Percentiles rank a stretch among this genome's conserved stretches.
These are phyloP conservation scores for Myioborus miniatus DNA, from an alignment of 2,797 vertebrate species.

Conservation along the genomic window DNA sequence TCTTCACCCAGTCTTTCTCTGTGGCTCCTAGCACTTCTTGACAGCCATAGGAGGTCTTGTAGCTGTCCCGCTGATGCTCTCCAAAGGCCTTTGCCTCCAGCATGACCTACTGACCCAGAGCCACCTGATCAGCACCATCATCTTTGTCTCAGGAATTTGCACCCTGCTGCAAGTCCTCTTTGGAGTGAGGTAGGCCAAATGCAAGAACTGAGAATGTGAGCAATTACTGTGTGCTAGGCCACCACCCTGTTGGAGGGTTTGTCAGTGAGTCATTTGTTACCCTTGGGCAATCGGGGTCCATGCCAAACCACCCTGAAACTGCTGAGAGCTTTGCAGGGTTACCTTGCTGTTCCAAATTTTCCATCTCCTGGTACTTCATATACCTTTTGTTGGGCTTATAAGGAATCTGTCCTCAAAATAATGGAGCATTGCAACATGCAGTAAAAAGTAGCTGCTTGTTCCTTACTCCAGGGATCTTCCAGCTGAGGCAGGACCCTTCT, in stretches of 20 bases:
- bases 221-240: background rate
- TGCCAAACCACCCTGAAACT: background rate
- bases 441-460: background rate
- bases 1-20: background rate
- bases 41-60: conserved; percentile 93
- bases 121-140: conserved; percentile 95
- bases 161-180: conserved; percentile 92
- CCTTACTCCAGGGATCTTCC: background rate
- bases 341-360: background rate
- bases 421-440: background rate
- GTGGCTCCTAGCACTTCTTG: conserved; percentile 87
- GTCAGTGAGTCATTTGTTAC: background rate
- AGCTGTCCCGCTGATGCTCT: conserved; percentile 91
- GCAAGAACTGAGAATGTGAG: background rate
- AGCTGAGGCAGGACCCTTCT: background rate
- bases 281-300: background rate
- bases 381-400: background rate
- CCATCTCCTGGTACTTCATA: background rate
- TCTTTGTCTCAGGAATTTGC: conserved; percentile 94
- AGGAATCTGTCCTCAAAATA: background rate
- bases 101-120: conserved; percentile 91
- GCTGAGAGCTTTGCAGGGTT: background rate
- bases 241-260: background rate
- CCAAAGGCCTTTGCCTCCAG: conserved; percentile 89
- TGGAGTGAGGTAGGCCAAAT: conserved; percentile 87